Evolutionary conservation across 2,113 vertebrate genomes (phyloP).

Genomic region (Nerophis ophidion): DNA sequence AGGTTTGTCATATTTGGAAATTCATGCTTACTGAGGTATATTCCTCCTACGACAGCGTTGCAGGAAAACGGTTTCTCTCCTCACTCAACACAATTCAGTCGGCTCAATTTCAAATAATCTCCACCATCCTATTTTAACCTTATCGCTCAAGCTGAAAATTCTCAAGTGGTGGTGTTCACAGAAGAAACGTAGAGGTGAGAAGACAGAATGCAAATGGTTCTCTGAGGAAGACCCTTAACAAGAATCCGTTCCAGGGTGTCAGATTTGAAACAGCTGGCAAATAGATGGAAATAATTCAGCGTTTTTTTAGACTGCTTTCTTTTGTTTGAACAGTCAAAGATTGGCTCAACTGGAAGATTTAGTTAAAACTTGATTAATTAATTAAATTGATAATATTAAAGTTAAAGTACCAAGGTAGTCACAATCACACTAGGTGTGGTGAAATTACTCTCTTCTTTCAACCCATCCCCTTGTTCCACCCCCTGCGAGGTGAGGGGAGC

Average conservation of each 20-base stretch:
- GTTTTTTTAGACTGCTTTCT: no score
- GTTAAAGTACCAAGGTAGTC: no score
- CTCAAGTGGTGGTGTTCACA: slow-evolving; percentile 54
- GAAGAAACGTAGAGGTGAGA: slow-evolving; percentile 32
- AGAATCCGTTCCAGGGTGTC: slow-evolving; percentile 49
- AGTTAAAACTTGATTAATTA: no score
- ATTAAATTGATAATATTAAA: no score
- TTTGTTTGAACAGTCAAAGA: no score
- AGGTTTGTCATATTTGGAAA: slow-evolving; percentile 14
- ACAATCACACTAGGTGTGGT: no score
- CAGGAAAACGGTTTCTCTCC: slow-evolving; percentile 59
- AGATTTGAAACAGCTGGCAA: slow-evolving; percentile 46
- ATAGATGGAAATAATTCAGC: slow-evolving; percentile 25
- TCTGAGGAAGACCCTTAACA: slow-evolving; percentile 45
- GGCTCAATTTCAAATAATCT: slow-evolving; percentile 66
- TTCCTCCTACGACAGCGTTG: slow-evolving; percentile 28
- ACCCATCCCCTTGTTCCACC: no score
- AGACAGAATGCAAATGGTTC: slow-evolving; percentile 52
- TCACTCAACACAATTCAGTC: slow-evolving; percentile 64
- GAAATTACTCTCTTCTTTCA: no score
- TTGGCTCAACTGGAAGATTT: no score
- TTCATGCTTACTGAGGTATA: slow-evolving; percentile 31
- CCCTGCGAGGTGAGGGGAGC: no score
- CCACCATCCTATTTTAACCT: slow-evolving; percentile 59
- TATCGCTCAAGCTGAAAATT: slow-evolving; percentile 52